Percentiles rank a stretch among this genome's conserved stretches.
Evolutionary conservation across 2,797 vertebrate species (phyloP).

Genomic region (Pseudochirops corinnae): DNA sequence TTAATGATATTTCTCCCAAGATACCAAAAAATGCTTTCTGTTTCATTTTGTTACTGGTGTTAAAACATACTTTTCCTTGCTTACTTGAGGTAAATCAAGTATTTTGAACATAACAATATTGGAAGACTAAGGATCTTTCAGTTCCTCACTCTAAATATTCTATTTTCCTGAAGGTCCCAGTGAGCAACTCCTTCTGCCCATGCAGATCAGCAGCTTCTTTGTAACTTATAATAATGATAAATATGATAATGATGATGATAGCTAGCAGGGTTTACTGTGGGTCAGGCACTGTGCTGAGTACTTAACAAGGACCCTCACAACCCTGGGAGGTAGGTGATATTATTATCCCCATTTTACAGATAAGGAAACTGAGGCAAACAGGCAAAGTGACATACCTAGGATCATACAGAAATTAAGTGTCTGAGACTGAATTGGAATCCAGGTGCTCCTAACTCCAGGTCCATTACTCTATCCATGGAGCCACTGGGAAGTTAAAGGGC

Average conservation of each 20-base stretch:
- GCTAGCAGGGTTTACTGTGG: neutral
- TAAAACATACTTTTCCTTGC: conserved; percentile 20
- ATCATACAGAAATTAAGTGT: neutral
- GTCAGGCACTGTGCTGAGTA: neutral
- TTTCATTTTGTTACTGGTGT: conserved; percentile 39
- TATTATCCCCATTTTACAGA: neutral
- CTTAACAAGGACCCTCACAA: neutral
- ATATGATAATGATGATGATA: neutral
- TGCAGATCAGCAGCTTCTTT: neutral
- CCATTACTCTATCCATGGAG: neutral
- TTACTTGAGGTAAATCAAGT: neutral
- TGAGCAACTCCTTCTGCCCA: neutral
- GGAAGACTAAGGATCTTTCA: neutral
- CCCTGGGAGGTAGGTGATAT: neutral
- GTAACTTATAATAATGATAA: neutral
- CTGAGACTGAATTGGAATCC: neutral
- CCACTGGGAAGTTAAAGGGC: neutral
- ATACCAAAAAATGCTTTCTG: conserved; percentile 31
- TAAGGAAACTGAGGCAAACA: neutral
- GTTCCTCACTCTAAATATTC: neutral
- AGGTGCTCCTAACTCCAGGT: neutral
- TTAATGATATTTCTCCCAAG: conserved; percentile 41
- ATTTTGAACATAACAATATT: neutral
- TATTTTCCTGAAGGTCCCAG: neutral
- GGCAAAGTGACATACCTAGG: neutral